Conservation (phyloP, 1,140 invertebrate species). For the Mesaphorura yosii region DNA sequence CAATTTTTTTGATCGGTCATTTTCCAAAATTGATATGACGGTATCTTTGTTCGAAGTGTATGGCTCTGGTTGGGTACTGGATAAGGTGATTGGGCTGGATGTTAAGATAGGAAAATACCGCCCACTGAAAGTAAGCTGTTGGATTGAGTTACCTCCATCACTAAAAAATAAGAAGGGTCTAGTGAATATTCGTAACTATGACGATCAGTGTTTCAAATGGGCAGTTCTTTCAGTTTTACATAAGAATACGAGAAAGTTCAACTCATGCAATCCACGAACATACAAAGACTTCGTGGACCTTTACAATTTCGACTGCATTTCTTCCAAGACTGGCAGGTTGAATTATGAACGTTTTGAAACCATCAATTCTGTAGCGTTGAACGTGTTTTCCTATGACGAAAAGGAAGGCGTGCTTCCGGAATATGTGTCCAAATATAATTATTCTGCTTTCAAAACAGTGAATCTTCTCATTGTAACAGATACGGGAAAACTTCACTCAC, state of each 20-base stretch:
- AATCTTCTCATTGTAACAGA: neutral
- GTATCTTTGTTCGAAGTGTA: constrained; percentile 1
- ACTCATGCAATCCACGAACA: neutral
- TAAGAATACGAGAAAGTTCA: neutral
- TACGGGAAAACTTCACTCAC: neutral
- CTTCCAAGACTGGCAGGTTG: no score
- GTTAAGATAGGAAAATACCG: neutral
- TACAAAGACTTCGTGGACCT: neutral
- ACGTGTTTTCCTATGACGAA: neutral
- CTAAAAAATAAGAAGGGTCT: neutral
- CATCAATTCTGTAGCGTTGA: neutral
- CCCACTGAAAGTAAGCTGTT: neutral
- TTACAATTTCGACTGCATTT: constrained; percentile 5
- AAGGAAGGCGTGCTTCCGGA: neutral
- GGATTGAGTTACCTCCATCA: neutral
- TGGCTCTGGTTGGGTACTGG: constrained; percentile 5
- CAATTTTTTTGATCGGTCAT: no score
- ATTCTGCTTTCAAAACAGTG: neutral
- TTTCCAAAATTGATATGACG: constrained; percentile 4
- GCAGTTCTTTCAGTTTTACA: neutral
- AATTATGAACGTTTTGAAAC: no score
- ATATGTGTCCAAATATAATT: neutral
- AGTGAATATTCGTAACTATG: neutral
- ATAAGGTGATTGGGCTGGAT: neutral
- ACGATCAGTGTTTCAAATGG: constrained; percentile 1